Conservation (phyloP, 2,797 vertebrate species). For the Takifugu rubripes region DNA sequence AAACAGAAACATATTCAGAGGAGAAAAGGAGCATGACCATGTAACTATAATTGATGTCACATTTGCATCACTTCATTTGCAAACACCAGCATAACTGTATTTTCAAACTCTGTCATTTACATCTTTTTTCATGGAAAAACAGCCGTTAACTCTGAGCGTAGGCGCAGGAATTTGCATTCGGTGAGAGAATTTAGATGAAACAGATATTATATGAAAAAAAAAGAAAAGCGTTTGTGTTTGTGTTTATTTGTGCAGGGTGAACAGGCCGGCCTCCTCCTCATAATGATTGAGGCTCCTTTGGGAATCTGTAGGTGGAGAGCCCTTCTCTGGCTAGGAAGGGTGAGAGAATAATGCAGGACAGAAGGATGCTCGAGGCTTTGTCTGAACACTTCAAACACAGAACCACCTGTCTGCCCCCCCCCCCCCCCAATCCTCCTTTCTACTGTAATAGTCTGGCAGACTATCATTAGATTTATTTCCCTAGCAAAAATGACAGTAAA, state of each 20-base stretch:
- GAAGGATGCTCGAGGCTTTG: constrained; percentile 35
- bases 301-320: constrained; percentile 61
- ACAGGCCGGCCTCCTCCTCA: constrained; percentile 50
- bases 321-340: constrained; percentile 20
- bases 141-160: background rate
- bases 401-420: constrained; percentile 14
- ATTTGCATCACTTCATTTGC: background rate
- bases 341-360: constrained; percentile 20
- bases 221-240: constrained; percentile 23
- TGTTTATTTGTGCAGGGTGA: constrained; percentile 26
- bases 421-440: background rate
- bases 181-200: constrained; percentile 7
- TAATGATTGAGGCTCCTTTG: constrained; percentile 39
- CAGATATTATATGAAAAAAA: constrained; percentile 11
- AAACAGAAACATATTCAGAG: too few species aligned
- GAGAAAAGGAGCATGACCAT: too few species aligned
- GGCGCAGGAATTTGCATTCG: constrained; percentile 6
- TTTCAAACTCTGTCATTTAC: background rate
- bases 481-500: background rate
- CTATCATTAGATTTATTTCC: background rate
- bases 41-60: too few species aligned
- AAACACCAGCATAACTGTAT: too few species aligned
- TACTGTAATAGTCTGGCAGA: background rate
- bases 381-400: constrained; percentile 31
- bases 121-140: background rate